Conservation (phyloP, 2,888 invertebrate species). For the Hyles lineata region DNA sequence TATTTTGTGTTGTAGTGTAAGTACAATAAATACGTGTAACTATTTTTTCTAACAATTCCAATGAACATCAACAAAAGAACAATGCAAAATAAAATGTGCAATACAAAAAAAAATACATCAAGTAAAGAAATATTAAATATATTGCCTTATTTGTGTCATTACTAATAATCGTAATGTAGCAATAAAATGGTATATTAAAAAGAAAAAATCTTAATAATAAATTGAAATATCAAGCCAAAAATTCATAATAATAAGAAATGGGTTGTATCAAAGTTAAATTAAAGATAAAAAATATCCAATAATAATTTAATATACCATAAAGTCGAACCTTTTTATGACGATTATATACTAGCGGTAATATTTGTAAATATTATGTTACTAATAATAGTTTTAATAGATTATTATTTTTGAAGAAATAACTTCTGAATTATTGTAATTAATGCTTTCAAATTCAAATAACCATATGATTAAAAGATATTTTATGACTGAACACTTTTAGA, state of each 20-base stretch:
- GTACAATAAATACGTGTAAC: conserved; percentile 1
- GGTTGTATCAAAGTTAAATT: neutral
- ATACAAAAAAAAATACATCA: neutral
- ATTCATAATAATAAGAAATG: no score
- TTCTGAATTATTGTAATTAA: no score
- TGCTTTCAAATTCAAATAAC: no score
- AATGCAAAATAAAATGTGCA: conserved; percentile 32
- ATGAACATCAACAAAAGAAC: conserved; percentile 34
- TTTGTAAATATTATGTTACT: neutral
- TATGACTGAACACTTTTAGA: no score
- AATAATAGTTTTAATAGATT: no score
- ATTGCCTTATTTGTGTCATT: neutral
- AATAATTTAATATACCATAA: conserved; percentile 15
- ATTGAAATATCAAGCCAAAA: neutral
- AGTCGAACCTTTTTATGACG: conserved; percentile 4
- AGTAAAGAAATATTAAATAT: neutral
- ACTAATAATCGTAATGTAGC: neutral
- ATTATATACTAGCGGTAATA: neutral
- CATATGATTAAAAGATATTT: no score
- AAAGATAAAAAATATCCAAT: neutral
- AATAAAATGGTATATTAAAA: conserved; percentile 8
- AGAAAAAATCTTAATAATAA: neutral
- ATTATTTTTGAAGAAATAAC: no score
- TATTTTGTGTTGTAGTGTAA: neutral
- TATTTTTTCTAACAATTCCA: conserved; percentile 24